A percentile compares a stretch with the other conserved stretches of the same genome.
Conservation (phyloP, 2,113 vertebrate genomes). For the Hemicordylus capensis region DNA sequence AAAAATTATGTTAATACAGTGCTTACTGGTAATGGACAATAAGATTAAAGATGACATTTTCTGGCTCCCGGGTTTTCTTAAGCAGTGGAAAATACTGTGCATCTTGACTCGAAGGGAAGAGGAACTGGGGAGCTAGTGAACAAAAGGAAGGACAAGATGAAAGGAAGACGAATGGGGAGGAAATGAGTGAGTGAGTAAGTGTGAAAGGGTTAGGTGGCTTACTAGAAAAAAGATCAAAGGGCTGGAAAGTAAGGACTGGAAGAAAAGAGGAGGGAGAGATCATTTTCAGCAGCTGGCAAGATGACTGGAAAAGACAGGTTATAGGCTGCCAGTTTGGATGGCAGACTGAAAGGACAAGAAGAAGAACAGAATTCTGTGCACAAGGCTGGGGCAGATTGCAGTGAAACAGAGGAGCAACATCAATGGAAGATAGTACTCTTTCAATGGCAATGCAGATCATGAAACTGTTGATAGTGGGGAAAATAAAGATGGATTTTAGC, state of each 20-base stretch:
- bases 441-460: conserved; percentile 36
- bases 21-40: conserved; percentile 62
- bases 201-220: conserved; percentile 38
- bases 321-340: conserved; percentile 31
- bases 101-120: conserved; percentile 49
- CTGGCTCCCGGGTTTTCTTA: conserved; percentile 42
- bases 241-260: conserved; percentile 29
- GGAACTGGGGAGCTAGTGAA: conserved; percentile 36
- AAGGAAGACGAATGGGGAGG: conserved; percentile 44
- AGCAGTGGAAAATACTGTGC: conserved; percentile 18
- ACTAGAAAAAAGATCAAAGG: conserved; percentile 41
- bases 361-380: conserved; percentile 30
- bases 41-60: conserved; percentile 62
- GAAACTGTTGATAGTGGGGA: conserved; percentile 20
- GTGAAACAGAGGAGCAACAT: conserved; percentile 32
- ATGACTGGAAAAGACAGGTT: conserved; percentile 48
- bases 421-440: conserved; percentile 13
- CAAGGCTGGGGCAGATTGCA: conserved; percentile 12
- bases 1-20: conserved; percentile 60
- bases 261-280: conserved; percentile 11
- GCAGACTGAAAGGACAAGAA: conserved; percentile 38
- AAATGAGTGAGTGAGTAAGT: conserved; percentile 36
- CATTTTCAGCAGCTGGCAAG: conserved; percentile 51
- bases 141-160: conserved; percentile 61
- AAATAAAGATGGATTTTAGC: background rate